Evolutionary conservation across 2,113 vertebrate species (phyloP), one percentile per base, ranked within the genome.

Genomic region (Furnarius figulus): DNA sequence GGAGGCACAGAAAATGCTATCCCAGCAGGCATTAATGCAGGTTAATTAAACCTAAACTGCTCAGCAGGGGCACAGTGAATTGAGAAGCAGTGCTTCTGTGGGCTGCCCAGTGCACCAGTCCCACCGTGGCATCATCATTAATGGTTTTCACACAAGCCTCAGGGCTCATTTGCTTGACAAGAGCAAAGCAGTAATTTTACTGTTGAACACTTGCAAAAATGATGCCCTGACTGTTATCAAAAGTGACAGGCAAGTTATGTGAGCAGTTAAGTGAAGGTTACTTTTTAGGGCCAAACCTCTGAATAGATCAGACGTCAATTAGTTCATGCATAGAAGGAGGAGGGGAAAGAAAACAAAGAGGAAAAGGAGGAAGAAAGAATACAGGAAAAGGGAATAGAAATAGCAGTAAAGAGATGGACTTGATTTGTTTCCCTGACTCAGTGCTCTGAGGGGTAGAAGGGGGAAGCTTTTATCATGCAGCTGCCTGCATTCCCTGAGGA

Each of bases 111-210:
- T 94, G 80, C 92, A 87, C 87, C 92, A 56, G 4, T 85, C 96
- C 93, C 88, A 55, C 85, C 35, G 70, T 92, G 89, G 92, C 82
- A 91, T 37, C 49, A 83, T 91, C 96, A 78, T 97, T 96, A 96
- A 97, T 85, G 94, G 96, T 90, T 96, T 87, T 83, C 91, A 82
- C 79, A 95, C 66, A 83, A 95, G 97, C 97, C 95, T 95, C 93
- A 55, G 95, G 97, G 96, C 93, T 97, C 96, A 97, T 97, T 96
- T 97, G 94, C 92, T 96, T 97, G 97, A 97, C 94, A 97, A 97
- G 97, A 97, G 96, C 93, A 96, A 97, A 97, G 94, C 76, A 94
- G 92, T 97, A 96, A 96, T 97, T 97, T 97, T 95, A 89, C 93
- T 73, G 93, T 96, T 96, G 96, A 97, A 96, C 93, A 96, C 96